Evolutionary conservation across 2,113 vertebrate genomes (phyloP), one percentile per base, ranked within the genome.

Genomic region (Cairina moschata): DNA sequence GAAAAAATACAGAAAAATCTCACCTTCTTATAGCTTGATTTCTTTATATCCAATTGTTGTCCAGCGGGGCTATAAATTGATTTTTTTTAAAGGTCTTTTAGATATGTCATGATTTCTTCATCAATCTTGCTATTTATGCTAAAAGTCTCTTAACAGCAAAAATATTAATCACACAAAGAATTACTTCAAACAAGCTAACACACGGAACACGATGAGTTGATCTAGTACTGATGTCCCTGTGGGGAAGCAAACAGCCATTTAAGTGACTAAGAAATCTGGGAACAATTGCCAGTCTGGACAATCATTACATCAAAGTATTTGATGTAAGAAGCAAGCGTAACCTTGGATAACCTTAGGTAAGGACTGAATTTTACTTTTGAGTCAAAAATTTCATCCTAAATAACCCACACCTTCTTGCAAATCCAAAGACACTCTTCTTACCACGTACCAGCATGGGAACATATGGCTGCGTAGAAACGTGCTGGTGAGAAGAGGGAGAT

Each of bases 21-120:
- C 97, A 99, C 99, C 99, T 99, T 99, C 96, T 98, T 99, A 93
- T 99, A 99, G 95, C 99, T 99, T 84, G 99, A 99, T 96, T 99
- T 99, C 98, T 99, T 99, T 74, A 99, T 98, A 85, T 99, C 99
- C 86, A 99, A 94, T 67, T 99, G 98, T 80, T 97, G 98, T 97
- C 98, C 99, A 96, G 97, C 98, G 48, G 99, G 99, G 97, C 99
- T 99, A 94, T 31, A 74, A 91, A 96, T 40, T 40, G 77, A 93
- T 81, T 88, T 93, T 90, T 93, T 93, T 83, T 2, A 83, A 42
- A 94, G 68, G 38, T 76, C 68, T 90, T 93, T 93, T 91, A 88
- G 69, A 93, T 89, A 62, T 58, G 34, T 63, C n/a, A 87, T 62
- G 18, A 72, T 60, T 81, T 87, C 59, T 88, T 82, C 63, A 88